Conservation (phyloP, 2,113 vertebrate species). For the Catharus minimus region DNA sequence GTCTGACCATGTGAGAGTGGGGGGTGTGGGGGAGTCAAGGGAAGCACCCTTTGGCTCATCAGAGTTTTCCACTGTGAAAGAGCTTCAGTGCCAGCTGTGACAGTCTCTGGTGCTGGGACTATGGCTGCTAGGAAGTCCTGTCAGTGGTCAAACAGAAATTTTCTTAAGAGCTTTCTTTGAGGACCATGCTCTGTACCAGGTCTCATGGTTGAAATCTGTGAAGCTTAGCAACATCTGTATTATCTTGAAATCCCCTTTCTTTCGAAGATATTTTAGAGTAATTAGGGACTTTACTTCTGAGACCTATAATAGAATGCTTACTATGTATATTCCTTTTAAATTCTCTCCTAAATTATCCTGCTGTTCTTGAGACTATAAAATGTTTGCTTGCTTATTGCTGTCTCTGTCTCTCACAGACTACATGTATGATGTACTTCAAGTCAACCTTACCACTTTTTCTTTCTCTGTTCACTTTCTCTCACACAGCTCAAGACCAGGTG, state of each 20-base stretch:
- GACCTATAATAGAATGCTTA: neutral
- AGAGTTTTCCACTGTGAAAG: neutral
- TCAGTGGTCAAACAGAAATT: neutral
- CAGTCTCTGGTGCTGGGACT: neutral
- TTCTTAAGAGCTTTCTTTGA: neutral
- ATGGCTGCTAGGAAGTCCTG: neutral
- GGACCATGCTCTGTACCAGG: accelerated
- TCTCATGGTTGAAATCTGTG: neutral
- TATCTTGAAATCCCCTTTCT: neutral
- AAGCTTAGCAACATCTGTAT: neutral
- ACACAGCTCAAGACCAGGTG: accelerated
- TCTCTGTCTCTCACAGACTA: neutral
- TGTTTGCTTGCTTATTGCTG: neutral
- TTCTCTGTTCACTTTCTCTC: neutral
- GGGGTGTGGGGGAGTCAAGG: too few relatives aligned
- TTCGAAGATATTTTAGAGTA: neutral
- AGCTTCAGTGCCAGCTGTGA: accelerated
- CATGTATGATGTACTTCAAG: neutral
- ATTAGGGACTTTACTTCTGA: neutral
- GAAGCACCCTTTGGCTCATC: neutral
- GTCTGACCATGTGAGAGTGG: neutral
- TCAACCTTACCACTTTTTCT: neutral
- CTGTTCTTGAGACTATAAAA: neutral
- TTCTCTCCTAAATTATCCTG: neutral
- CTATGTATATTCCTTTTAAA: neutral